Evolutionary conservation across 2,113 vertebrate genomes (phyloP).

Genomic region (Ophthalmolycus amberensis): DNA sequence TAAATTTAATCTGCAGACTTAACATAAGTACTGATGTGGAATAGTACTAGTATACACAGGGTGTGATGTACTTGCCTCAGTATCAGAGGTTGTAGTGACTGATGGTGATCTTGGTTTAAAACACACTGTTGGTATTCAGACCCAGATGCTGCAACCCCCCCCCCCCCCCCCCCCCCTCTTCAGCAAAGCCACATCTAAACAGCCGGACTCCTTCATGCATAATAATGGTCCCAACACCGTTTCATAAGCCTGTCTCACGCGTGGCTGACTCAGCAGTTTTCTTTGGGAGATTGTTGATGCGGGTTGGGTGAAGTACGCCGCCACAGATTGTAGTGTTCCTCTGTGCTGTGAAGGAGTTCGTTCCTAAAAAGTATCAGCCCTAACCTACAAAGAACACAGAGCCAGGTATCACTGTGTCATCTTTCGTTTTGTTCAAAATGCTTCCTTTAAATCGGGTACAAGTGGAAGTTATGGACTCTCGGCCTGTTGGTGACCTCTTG

Average conservation of each 20-base stretch:
- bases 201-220: constrained; percentile 12
- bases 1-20: background rate
- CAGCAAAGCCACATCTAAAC: background rate
- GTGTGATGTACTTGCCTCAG: background rate
- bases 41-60: background rate
- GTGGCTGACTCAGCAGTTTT: constrained; percentile 27
- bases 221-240: background rate
- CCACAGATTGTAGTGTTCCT: background rate
- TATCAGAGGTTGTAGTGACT: background rate
- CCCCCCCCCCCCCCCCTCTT: background rate
- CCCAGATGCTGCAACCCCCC: background rate
- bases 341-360: background rate
- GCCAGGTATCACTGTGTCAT: background rate
- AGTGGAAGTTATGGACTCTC: constrained; percentile 8
- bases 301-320: background rate
- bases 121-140: constrained; percentile 23
- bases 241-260: constrained; percentile 26
- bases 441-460: background rate
- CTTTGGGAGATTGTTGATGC: constrained; percentile 4
- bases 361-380: background rate
- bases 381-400: background rate
- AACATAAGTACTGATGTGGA: background rate
- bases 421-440: background rate
- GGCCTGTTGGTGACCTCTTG: constrained; percentile 38
- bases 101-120: constrained; percentile 1